These are phyloP conservation scores for Campoplex nolae DNA, from an alignment of 2,888 invertebrate species.

Conservation along the genomic window DNA sequence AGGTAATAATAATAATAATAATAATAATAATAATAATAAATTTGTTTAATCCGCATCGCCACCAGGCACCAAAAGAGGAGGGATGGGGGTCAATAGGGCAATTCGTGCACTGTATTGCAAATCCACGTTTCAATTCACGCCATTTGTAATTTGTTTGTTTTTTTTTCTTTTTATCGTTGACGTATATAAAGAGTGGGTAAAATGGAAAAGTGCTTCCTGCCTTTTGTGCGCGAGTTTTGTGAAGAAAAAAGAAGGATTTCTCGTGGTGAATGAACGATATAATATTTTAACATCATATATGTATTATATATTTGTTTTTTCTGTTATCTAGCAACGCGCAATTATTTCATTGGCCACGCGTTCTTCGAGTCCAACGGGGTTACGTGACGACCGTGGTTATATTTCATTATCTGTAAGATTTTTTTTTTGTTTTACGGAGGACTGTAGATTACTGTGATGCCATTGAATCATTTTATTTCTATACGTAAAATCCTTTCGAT, in stretches of 20 bases:
- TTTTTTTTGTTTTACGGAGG: constrained; percentile 28
- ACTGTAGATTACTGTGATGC: constrained; percentile 61
- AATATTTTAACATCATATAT: constrained; percentile 62
- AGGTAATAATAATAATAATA: constrained; percentile 80
- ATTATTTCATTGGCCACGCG: constrained; percentile 3
- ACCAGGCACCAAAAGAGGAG: constrained; percentile 79
- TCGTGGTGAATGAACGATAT: constrained; percentile 49
- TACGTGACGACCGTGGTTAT: constrained; percentile 17
- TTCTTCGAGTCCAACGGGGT: background rate
- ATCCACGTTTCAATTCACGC: constrained; percentile 66
- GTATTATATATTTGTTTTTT: constrained; percentile 48
- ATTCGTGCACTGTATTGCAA: constrained; percentile 73
- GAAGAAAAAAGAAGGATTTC: background rate
- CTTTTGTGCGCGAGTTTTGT: background rate
- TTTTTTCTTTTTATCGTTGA: constrained; percentile 7
- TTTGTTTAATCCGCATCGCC: constrained; percentile 77
- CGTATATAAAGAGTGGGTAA: background rate
- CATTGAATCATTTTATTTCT: constrained; percentile 31
- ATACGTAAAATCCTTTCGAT: constrained; percentile 2
- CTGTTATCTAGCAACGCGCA: constrained; percentile 27
- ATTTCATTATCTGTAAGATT: constrained; percentile 23
- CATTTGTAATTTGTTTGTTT: background rate
- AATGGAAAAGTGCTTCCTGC: background rate
- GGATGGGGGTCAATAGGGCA: constrained; percentile 67
- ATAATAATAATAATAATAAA: constrained; percentile 74